phyloP scores from a whole-genome alignment of 2,888 invertebrate species.

The Cheilosia vernalis region DNA sequence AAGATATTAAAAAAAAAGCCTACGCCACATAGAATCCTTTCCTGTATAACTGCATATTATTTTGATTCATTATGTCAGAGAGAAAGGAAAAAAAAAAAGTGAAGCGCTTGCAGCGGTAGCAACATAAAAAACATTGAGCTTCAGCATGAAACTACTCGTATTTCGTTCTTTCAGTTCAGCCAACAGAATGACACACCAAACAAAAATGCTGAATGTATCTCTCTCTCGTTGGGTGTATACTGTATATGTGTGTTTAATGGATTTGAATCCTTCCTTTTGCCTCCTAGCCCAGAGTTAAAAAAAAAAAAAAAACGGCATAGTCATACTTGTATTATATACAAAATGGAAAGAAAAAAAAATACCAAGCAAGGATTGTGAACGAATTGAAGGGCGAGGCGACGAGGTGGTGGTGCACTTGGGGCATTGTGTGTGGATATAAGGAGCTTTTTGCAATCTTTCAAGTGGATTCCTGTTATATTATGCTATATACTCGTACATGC shows the following conservation, averaged over 20 bases:
- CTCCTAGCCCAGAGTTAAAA: conserved; percentile 48
- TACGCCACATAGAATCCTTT: neutral
- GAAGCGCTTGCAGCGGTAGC: conserved; percentile 14
- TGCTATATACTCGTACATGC: conserved; percentile 9
- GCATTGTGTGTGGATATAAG: conserved; percentile 44
- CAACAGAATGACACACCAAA: conserved; percentile 51
- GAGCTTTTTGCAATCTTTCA: conserved; percentile 65
- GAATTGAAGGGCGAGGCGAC: conserved; percentile 47
- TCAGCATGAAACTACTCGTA: conserved; percentile 39
- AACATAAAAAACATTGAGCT: conserved; percentile 53
- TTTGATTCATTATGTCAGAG: conserved; percentile 45
- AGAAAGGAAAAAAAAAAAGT: neutral
- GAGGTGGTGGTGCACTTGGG: conserved; percentile 50
- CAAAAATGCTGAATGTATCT: conserved; percentile 47
- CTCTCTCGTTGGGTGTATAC: neutral
- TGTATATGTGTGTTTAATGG: conserved; percentile 37
- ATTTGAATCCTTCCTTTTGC: conserved; percentile 49
- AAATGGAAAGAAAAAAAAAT: conserved; percentile 13
- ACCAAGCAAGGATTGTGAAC: conserved; percentile 18
- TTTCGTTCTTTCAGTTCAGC: conserved; percentile 25
- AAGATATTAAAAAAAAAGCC: conserved; percentile 11
- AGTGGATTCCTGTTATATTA: conserved; percentile 45
- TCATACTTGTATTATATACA: conserved; percentile 6
- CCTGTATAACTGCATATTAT: conserved; percentile 29
- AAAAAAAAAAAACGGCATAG: conserved; percentile 41